Evolutionary conservation across 2,797 vertebrate genomes (phyloP).

Genomic region (Spinus pinus): DNA sequence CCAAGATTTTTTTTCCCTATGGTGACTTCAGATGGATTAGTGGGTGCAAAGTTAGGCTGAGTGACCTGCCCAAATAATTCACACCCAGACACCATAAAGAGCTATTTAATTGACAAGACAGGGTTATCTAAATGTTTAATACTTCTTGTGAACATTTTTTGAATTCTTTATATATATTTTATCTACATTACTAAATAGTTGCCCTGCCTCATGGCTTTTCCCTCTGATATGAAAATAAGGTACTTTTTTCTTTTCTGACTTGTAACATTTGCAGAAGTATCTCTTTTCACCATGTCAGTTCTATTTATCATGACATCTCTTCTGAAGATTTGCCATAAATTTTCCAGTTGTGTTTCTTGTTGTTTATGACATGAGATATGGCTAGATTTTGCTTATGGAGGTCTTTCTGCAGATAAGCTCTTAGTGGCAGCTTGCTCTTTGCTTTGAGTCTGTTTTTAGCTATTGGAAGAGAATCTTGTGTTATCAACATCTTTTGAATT

Average conservation of each 20-base stretch:
- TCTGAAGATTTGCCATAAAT: neutral
- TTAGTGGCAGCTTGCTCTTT: neutral
- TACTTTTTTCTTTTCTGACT: neutral
- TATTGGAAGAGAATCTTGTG: neutral
- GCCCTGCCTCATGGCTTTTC: neutral
- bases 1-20: neutral
- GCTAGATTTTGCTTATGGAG: neutral
- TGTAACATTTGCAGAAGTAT: neutral
- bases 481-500: neutral
- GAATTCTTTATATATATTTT: neutral
- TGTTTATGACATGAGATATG: neutral
- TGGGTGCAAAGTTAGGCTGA: neutral
- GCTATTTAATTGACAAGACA: neutral
- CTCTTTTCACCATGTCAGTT: neutral
- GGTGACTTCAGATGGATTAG: neutral
- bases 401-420: neutral
- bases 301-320: rapidly evolving
- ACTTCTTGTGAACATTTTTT: neutral
- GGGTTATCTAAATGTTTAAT: neutral
- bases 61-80: neutral
- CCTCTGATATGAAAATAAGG: neutral
- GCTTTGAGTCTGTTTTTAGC: neutral
- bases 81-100: neutral
- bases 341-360: neutral
- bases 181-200: neutral